These are phyloP conservation scores for Nerophis ophidion DNA, from an alignment of 2,113 vertebrate species.

Conservation along the genomic window DNA sequence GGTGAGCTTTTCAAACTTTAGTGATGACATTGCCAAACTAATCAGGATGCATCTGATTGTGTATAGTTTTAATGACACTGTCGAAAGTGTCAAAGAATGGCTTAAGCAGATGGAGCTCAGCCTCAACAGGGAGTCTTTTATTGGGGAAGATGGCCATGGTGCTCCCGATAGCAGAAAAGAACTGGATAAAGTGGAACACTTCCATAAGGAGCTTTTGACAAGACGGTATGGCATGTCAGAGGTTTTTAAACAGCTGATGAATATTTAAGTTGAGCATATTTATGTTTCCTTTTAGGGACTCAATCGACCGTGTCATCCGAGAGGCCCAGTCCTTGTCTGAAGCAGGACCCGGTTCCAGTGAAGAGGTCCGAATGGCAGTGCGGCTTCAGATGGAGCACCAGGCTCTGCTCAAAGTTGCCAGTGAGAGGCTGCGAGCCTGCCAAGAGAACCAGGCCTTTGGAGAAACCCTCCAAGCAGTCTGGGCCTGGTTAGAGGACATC, in stretches of 20 bases:
- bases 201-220: conserved; percentile 80
- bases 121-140: conserved; percentile 72
- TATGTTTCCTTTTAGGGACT: conserved; percentile 69
- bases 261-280: conserved; percentile 7
- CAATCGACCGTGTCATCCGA: conserved; percentile 82
- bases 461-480: conserved; percentile 81
- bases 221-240: conserved; percentile 73
- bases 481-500: conserved; percentile 83
- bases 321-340: conserved; percentile 81
- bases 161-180: conserved; percentile 79
- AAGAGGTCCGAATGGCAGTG: conserved; percentile 72
- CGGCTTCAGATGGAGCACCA: conserved; percentile 82
- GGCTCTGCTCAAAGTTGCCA: conserved; percentile 76
- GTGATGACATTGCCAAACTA: conserved; percentile 8
- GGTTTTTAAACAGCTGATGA: not conserved
- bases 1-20: conserved; percentile 45
- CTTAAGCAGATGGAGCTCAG: conserved; percentile 81
- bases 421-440: conserved; percentile 76
- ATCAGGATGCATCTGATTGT: not conserved
- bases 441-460: conserved; percentile 89
- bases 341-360: conserved; percentile 75
- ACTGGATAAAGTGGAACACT: conserved; percentile 82
- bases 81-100: conserved; percentile 79
- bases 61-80: conserved; percentile 81
- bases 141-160: conserved; percentile 74